Percentiles rank a stretch among this genome's conserved stretches.
These are phyloP conservation scores for Acanthopleura granulata DNA, from an alignment of 2,888 invertebrate genomes.

Conservation along the genomic window DNA sequence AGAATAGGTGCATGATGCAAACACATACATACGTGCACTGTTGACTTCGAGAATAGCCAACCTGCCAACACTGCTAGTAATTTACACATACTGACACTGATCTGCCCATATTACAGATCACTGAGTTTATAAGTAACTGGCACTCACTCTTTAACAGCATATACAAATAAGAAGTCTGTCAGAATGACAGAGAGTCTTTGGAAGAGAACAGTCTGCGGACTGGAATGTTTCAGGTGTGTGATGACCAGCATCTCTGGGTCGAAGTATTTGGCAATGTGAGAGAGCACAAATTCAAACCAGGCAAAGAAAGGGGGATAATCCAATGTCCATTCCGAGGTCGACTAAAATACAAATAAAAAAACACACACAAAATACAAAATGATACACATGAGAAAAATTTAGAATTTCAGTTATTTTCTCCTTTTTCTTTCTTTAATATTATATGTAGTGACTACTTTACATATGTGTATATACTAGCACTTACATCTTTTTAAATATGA, in stretches of 20 bases:
- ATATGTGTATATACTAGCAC: too few species aligned
- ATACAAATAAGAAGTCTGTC: conserved; percentile 84
- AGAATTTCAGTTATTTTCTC: too few species aligned
- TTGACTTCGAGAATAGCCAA: too few species aligned
- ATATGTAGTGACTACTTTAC: too few species aligned
- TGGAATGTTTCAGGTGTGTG: conserved; percentile 85
- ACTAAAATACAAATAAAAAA: conserved; percentile 41
- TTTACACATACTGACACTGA: too few species aligned
- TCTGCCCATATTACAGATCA: too few species aligned
- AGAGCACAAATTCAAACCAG: conserved; percentile 91
- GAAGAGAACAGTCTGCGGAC: conserved; percentile 83
- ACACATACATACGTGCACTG: too few species aligned
- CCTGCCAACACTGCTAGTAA: too few species aligned
- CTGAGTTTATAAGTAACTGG: neutral
- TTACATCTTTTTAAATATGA: too few species aligned
- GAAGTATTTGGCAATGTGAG: conserved; percentile 80
- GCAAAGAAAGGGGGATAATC: conserved; percentile 99
- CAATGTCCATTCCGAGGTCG: conserved; percentile 95
- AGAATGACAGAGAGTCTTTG: conserved; percentile 92
- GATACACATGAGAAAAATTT: neutral
- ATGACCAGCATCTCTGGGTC: conserved; percentile 88
- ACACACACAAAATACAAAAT: neutral
- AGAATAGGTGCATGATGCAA: too few species aligned
- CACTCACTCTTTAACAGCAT: conserved; percentile 81
- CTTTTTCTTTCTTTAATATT: too few species aligned